Evolutionary conservation across 2,888 invertebrate genomes (phyloP), one percentile per base, ranked within the genome.

Genomic region (Lithophane semibrunnea): DNA sequence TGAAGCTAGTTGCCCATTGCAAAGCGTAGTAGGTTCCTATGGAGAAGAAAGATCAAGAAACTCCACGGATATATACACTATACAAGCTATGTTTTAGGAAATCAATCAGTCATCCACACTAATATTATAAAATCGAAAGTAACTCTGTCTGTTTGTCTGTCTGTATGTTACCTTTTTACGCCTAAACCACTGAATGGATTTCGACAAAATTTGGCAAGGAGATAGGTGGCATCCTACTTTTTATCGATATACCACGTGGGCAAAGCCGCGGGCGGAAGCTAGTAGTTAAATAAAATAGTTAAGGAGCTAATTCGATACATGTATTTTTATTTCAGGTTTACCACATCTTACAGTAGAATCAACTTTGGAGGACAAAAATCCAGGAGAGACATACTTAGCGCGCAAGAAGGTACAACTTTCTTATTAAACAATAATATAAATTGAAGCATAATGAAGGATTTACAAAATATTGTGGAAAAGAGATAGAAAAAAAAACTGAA

Each of bases 341-440:
- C 92, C 94, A 8, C 85, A 85, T 3, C 90, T 94, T 8, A 86
- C 88, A 5, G 86, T 92, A 4, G 89, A 89, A 71, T 85, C 91
- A 18, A 86, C 87, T 13, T 73, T 88, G 24, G 84, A 80, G 54
- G 92, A 92, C 58, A 92, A 91, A 80, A 88, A 85, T 77, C 89
- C 92, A 5, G 92, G 92, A 4, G 92, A 92, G 86, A 89, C 92
- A 24, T 79, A 70, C 65, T 91, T 80, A 52, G 74, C 83, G 3
- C 88, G 89, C 86, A 84, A 89, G 88, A 73, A 70, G 83, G 83
- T 84, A 78, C 13, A 58, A 49, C 13, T 52, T 63, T 42, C 7
- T 73, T 44, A 44, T 8, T 18, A 18, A 8, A 52, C 52, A 18
- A 8, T 52, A 18, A 47, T 47, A 18, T 47, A 9, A 9, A 47